Conservation (phyloP, 2,113 vertebrate genomes). For the Triplophysa tibetana region DNA sequence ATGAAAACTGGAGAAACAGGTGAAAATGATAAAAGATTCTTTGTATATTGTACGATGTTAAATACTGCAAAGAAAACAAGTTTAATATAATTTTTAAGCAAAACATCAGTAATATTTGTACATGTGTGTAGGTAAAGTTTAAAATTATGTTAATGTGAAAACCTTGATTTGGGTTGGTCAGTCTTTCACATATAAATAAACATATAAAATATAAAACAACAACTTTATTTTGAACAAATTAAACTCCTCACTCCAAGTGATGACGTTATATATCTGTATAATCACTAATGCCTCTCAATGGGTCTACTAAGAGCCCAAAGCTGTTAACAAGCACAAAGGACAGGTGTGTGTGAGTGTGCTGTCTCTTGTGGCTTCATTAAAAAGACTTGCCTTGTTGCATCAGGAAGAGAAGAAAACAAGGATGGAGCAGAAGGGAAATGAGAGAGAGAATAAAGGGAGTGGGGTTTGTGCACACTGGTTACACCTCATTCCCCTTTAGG, state of each 20-base stretch:
- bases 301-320: neutral
- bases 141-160: no score
- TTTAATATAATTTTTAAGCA: no score
- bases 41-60: no score
- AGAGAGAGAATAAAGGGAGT: neutral
- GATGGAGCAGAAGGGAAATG: neutral
- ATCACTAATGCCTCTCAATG: neutral
- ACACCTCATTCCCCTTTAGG: slow-evolving; percentile 45
- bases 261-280: neutral
- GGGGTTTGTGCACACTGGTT: neutral
- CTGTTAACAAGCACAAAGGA: neutral
- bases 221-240: neutral
- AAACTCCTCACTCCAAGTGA: neutral
- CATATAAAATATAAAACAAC: no score
- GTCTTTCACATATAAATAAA: no score
- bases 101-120: no score
- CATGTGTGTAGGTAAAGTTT: no score
- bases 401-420: neutral
- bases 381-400: slow-evolving; percentile 24
- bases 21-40: no score
- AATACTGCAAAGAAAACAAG: no score
- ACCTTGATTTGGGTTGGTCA: no score
- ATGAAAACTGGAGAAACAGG: no score
- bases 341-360: neutral
- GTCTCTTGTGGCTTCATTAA: slow-evolving; percentile 35